Evolutionary conservation across 2,113 vertebrate species (phyloP).

Genomic region (Rhea americana): DNA sequence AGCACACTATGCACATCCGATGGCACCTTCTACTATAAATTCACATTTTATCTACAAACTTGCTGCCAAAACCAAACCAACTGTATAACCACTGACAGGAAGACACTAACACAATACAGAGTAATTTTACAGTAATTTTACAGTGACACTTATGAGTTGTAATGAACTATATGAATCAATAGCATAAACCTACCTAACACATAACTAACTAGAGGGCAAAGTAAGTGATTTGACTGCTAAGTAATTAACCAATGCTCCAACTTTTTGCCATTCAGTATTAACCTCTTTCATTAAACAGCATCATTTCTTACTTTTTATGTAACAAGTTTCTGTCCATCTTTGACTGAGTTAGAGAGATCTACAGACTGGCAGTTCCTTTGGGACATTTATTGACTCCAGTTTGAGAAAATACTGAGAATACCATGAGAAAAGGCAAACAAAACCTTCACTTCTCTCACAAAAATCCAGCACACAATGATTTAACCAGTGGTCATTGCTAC

Average conservation of each 20-base stretch:
- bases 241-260: neutral
- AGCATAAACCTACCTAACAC: neutral
- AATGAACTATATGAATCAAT: slow-evolving; percentile 9
- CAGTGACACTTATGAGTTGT: slow-evolving; percentile 18
- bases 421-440: neutral
- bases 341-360: neutral
- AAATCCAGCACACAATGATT: neutral
- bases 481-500: neutral
- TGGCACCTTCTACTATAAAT: slow-evolving; percentile 6
- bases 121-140: slow-evolving; percentile 26
- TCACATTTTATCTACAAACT: slow-evolving; percentile 13
- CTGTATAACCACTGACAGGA: neutral
- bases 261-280: slow-evolving; percentile 5
- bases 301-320: neutral
- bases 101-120: neutral
- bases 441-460: neutral
- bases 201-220: neutral
- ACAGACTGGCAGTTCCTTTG: neutral
- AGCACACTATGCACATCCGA: neutral
- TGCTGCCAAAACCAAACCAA: slow-evolving; percentile 15
- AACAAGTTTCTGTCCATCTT: neutral
- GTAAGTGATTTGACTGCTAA: neutral
- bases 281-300: neutral
- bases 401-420: neutral
- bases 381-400: neutral